Conservation (phyloP, 2,113 vertebrate species). For the Salvelinus fontinalis region DNA sequence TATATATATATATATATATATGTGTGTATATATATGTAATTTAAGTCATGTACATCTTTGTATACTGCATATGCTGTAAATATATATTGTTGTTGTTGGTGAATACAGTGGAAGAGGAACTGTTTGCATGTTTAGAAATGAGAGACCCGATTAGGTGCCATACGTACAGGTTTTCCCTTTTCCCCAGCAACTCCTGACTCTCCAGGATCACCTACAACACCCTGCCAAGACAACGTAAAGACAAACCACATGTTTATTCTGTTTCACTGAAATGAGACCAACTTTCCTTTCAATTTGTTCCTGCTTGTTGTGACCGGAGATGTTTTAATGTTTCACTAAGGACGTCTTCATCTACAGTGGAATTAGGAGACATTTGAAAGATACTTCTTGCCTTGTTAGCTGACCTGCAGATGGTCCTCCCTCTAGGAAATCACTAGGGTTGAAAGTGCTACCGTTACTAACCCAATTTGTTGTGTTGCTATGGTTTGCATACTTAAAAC, state of each 20-base stretch:
- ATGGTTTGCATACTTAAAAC: constrained; percentile 24
- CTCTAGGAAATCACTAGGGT: not conserved
- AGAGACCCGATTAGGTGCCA: not conserved
- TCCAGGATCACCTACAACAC: constrained; percentile 78
- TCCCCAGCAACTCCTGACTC: constrained; percentile 68
- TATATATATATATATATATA: no score
- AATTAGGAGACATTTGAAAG: no score
- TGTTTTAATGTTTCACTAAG: no score
- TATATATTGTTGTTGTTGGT: not conserved
- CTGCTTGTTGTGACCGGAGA: no score
- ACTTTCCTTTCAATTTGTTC: no score
- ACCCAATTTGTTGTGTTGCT: constrained; percentile 36
- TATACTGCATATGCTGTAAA: no score
- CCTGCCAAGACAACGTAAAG: constrained; percentile 58
- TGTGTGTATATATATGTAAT: no score
- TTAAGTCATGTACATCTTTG: not conserved
- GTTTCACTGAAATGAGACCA: no score
- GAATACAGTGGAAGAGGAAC: not conserved
- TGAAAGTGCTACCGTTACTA: constrained; percentile 20
- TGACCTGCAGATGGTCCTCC: not conserved
- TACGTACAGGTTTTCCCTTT: constrained; percentile 77
- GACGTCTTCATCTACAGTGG: no score
- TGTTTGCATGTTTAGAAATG: not conserved
- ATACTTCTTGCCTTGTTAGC: not conserved
- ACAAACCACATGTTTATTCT: no score